These are phyloP conservation scores for Uropsilus gracilis DNA, from an alignment of 2,113 vertebrate genomes.

Conservation along the genomic window DNA sequence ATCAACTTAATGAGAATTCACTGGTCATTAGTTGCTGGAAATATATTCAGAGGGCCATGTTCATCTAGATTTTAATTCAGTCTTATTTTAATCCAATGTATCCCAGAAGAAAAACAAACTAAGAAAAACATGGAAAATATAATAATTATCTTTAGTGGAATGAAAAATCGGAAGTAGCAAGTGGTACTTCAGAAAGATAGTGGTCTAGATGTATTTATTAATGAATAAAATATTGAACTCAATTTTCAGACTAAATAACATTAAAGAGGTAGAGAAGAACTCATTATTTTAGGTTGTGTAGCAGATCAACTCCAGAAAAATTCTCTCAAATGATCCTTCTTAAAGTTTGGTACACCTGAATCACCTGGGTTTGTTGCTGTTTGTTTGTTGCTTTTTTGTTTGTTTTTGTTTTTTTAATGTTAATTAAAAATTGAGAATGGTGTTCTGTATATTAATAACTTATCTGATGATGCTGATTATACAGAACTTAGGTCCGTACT, in stretches of 20 bases:
- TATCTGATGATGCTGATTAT: neutral
- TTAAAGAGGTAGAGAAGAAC: neutral
- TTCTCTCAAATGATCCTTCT: neutral
- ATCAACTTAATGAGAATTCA: neutral
- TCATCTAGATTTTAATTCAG: neutral
- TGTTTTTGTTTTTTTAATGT: no score
- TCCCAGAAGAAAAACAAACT: neutral
- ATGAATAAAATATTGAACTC: neutral
- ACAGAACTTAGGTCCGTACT: neutral
- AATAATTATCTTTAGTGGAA: neutral
- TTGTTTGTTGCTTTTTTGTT: no score
- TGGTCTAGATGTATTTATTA: neutral
- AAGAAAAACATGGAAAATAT: neutral
- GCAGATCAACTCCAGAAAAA: neutral
- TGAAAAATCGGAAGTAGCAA: neutral
- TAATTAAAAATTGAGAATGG: neutral
- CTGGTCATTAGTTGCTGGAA: neutral
- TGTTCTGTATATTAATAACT: neutral
- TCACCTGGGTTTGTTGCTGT: neutral
- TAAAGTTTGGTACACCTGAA: neutral
- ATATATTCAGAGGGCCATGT: neutral
- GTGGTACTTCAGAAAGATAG: neutral
- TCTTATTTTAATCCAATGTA: neutral
- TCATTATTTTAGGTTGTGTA: neutral
- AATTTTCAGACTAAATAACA: neutral